Percentiles rank a stretch among this genome's conserved stretches.
These are phyloP conservation scores for Drosophila simulans DNA, from an alignment of 1,140 invertebrate genomes.

Conservation along the genomic window DNA sequence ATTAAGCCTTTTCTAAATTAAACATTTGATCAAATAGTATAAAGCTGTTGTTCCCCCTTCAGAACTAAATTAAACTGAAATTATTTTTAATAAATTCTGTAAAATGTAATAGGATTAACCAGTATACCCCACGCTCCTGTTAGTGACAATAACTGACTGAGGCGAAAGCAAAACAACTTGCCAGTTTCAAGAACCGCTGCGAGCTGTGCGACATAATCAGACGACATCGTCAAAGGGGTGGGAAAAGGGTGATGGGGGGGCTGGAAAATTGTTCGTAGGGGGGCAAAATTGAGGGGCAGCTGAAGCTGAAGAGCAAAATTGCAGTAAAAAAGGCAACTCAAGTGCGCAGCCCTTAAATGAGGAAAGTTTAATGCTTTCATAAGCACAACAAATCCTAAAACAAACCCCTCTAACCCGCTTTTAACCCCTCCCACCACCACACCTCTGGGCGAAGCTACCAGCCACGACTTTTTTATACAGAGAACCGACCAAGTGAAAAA, in stretches of 20 bases:
- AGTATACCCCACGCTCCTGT: not conserved
- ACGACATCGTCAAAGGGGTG: conserved; percentile 35
- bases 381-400: conserved; percentile 82
- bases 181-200: conserved; percentile 26
- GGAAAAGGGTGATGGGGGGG: not conserved
- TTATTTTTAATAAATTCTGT: not conserved
- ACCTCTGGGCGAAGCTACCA: not conserved
- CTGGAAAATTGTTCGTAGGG: not conserved
- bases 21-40: too few species aligned
- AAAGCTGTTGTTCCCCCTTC: too few species aligned
- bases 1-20: too few species aligned
- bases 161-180: conserved; percentile 40
- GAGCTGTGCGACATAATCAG: conserved; percentile 69
- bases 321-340: conserved; percentile 81
- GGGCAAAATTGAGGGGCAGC: conserved; percentile 8
- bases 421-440: not conserved
- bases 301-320: conserved; percentile 66
- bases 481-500: conserved; percentile 69
- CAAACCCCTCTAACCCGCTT: conserved; percentile 40
- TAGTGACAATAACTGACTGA: conserved; percentile 9
- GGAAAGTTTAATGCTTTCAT: conserved; percentile 83
- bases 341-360: conserved; percentile 79
- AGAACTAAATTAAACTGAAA: not conserved
- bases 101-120: not conserved
- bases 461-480: conserved; percentile 7